A percentile compares a stretch with the other conserved stretches of the same genome.
These are phyloP conservation scores for Amphiprion ocellaris DNA, from an alignment of 2,113 vertebrate species.

Conservation along the genomic window DNA sequence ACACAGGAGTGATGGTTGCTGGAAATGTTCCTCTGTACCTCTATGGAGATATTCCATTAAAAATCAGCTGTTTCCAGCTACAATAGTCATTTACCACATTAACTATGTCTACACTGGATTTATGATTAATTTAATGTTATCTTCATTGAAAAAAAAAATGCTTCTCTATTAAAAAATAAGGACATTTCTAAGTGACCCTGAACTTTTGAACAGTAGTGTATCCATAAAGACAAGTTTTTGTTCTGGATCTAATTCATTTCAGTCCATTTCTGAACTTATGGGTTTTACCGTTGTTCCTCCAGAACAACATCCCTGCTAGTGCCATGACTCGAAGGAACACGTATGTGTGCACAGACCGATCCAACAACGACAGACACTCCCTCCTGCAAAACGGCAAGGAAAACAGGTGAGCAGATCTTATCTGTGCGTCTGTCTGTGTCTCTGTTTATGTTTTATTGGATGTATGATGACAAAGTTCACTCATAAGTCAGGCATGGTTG, in stretches of 20 bases:
- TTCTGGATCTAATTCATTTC: neutral
- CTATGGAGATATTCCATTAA: no score
- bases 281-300: neutral
- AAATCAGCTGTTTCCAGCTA: no score
- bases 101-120: no score
- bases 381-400: conserved; percentile 93
- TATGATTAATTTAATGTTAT: no score
- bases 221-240: neutral
- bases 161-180: no score
- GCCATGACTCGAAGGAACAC: conserved; percentile 94
- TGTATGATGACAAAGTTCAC: neutral
- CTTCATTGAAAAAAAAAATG: no score
- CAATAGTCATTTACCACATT: no score
- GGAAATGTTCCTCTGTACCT: no score
- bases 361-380: conserved; percentile 84
- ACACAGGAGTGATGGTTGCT: no score
- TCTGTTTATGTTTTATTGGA: neutral
- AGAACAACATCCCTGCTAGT: conserved; percentile 90
- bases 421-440: neutral
- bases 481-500: neutral
- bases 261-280: neutral
- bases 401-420: conserved; percentile 84
- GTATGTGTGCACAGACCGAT: conserved; percentile 92
- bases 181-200: no score
- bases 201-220: neutral